Conservation (phyloP, 2,113 vertebrate genomes). For the Rhea americana region DNA sequence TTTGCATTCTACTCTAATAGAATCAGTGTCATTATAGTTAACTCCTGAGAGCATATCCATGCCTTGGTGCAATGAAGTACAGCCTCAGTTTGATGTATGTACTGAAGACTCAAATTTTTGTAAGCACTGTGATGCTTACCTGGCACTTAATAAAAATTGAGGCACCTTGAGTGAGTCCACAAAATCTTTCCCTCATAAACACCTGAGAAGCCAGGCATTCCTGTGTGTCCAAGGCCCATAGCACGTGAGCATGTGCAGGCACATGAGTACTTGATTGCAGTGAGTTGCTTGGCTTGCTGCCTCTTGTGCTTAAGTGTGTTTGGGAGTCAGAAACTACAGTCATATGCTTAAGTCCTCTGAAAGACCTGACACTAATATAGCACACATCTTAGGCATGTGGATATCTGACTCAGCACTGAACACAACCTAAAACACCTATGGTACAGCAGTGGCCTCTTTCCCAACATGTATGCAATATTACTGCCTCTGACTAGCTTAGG, state of each 20-base stretch:
- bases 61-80: not conserved
- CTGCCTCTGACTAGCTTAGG: not conserved
- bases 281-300: not conserved
- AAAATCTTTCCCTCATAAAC: not conserved
- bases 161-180: not conserved
- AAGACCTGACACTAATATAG: not conserved
- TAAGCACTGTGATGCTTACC: not conserved
- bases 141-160: not conserved
- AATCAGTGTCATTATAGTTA: not conserved
- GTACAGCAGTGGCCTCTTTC: not conserved
- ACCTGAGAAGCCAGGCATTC: not conserved
- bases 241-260: not conserved
- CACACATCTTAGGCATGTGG: accelerated
- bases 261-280: not conserved
- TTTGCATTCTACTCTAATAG: not conserved
- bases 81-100: not conserved
- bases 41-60: not conserved
- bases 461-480: not conserved
- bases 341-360: not conserved
- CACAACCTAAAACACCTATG: not conserved
- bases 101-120: not conserved
- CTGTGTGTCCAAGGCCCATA: not conserved
- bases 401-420: not conserved
- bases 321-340: not conserved
- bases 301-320: not conserved